Evolutionary conservation across 2,113 vertebrate genomes (phyloP), one percentile per base, ranked within the genome.

Genomic region (Heloderma charlesbogerti): DNA sequence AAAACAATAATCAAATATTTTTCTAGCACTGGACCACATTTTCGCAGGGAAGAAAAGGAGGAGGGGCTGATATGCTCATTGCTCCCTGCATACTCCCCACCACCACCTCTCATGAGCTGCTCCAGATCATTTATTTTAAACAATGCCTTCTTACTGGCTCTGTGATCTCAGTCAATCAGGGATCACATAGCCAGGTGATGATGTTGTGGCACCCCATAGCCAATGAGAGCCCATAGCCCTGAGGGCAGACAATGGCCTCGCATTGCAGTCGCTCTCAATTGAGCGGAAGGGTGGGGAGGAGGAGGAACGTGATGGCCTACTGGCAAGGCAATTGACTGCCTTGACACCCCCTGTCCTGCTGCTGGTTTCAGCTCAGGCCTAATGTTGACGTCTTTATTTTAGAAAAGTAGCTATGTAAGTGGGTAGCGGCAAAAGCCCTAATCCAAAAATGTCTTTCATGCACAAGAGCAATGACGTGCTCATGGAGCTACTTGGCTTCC

Each of bases 1-100:
- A 78, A 94, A 87, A 89, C 34, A 71, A 60, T 89, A 82, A 27
- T 91, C n/a, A 7, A 86, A 66, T 40, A 25, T 34, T 60, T 83
- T 74, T 43, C 25, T 79, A 54, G 45, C 1, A 27, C 48, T 79
- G 57, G 18, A 34, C 54, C 25, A 43, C 16, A n/a, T 20, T 25
- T 77, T 90, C 51, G 8, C 40, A 15, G 40, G 40, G 29, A 57
- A 22, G 37, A 83, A 83, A 63, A 22, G 60, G 2, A 63, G 40
- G 15, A 18, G 27, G 6, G 29, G 10, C 57, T 40, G 57, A 31
- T 40, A 54, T 27, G 27, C 34, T 79, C 5, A 29, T 16, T 8
- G 51, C 3, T 22, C 37, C 13, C 15, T 4, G 34, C 31, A 43
- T 83, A 40, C 10, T 83, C n/a, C n/a, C 22, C 15, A n/a, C 25